Evolutionary conservation across 2,888 invertebrate genomes (phyloP), one percentile per base, ranked within the genome.

Genomic region (Drosophila koepferae): DNA sequence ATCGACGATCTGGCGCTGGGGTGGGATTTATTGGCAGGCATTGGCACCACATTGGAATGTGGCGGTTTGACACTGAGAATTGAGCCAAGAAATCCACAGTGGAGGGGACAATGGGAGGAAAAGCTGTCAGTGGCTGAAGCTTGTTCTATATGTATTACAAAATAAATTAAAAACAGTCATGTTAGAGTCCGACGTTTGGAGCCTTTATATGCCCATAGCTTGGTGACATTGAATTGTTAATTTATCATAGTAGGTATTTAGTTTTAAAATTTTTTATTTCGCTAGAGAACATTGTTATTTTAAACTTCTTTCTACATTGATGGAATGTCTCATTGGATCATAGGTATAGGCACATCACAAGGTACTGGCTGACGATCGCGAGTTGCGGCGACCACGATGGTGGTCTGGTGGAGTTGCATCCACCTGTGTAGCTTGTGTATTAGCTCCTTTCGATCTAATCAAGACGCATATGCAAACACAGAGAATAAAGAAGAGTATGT

Each of bases 401-500:
- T 82, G 85, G 85, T 82, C 76, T n/a, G 85, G 85, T 31, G 82
- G 82, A 6, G 54, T 72, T 14, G 62, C 81, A 14, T 72, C 85
- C 36, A 71, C 76, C 10, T 23, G 51, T 14, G 82, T 82, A 5
- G 75, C 79, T 14, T 61, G 65, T 55, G 53, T 72, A 3, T 74
- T 75, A 44, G 76, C 79, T 2, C 82, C 82, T 0, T 66, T 82
- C 6, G 85, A 84, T 43, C 66, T 84, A 9, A 31, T 82, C 28
- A 82, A 81, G 20, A 72, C 82, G 0, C 82, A 82, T 28, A 84
- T 82, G 82, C 82, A 82, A 56, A 84, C 79, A 0, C 82, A 82
- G 31, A 16, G 0, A 2, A 12, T 0, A 0, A 71, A 71, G 16
- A 71, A 65, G 34, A 20, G 51, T 3, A 68, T 79, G 46, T 1